Base-by-base conservation (phyloP, 2,113 vertebrate genomes). In the Noctilio leporinus region DNA sequence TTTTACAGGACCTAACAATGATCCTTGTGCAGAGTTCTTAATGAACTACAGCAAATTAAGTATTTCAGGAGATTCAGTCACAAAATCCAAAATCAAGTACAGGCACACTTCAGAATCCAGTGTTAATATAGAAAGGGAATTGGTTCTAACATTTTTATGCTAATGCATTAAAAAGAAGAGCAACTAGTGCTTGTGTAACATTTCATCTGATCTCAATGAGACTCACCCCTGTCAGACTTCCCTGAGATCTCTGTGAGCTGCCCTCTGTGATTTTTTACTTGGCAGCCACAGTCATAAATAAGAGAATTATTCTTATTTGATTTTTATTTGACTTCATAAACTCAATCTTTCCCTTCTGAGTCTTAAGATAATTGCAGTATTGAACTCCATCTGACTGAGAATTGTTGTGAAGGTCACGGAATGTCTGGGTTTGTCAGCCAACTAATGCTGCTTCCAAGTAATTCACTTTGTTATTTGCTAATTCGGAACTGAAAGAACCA, bases 321-420 rank as follows among this genome's bases (percentile, higher is more conserved):
- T 92, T 96, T 95, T 91, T 76, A 49, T 49, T 96, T 95, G 5
- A 85, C 45, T 95, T 87, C 51, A 87, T 84, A 89, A 92, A 24
- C 14, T 86, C 86, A 80, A 57, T 85, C 82, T 89, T 72, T 45
- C 33, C 64, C 16, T 38, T 83, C 24, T 17, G 2, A 64, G 12
- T 85, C 24, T 73, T 83, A 86, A 91, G 86, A 89, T 91, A 75
- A 93, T 47, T 75, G 11, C 11, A 62, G 24, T 49, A 72, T 57
- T 89, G 47, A 95, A 86, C 30, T 93, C 51, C 7, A 45, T n/a
- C 35, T 89, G 47, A 86, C 62, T 64, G 70, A 76, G 24, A 94
- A 72, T 77, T 94, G n/a, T n/a, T 94, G 40, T 57, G 35, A 80
- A 92, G 19, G 43, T 93, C 76, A 65, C 33, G 47, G 24, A 75